A percentile compares a stretch with the other conserved stretches of the same genome.
These are phyloP conservation scores for Temnopleurus reevesii DNA, from an alignment of 53 echinoderm and acorn worm species.

Conservation along the genomic window DNA sequence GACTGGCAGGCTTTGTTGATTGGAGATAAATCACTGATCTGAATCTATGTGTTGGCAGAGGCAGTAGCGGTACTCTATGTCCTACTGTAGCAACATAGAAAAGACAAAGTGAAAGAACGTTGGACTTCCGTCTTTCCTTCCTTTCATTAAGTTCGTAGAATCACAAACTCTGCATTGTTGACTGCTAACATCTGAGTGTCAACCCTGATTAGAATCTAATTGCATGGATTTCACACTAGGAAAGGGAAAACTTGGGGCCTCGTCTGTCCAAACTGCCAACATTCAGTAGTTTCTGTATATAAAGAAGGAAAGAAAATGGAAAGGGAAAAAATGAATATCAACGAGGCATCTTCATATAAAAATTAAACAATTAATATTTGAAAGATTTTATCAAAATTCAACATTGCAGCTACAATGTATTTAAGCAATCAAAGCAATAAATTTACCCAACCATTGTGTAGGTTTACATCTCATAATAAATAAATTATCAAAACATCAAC, in stretches of 20 bases:
- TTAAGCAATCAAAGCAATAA: too few relatives aligned
- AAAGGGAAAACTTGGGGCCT: not conserved
- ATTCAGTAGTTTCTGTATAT: too few relatives aligned
- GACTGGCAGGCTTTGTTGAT: not conserved
- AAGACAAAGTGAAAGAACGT: not conserved
- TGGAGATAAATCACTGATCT: not conserved
- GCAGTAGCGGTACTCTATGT: not conserved
- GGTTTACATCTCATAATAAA: too few relatives aligned
- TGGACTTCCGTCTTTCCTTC: constrained; percentile 3
- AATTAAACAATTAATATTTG: too few relatives aligned
- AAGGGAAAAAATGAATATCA: too few relatives aligned
- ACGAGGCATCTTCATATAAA: too few relatives aligned
- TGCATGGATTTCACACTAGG: not conserved
- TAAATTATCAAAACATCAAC: too few relatives aligned
- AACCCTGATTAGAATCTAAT: not conserved
- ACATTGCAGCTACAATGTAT: too few relatives aligned
- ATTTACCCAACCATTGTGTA: too few relatives aligned
- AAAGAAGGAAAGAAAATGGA: too few relatives aligned
- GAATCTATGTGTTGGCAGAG: not conserved
- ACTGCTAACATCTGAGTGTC: not conserved
- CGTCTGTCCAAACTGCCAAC: too few relatives aligned
- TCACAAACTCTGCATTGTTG: not conserved
- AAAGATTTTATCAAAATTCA: too few relatives aligned
- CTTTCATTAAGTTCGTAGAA: not conserved
- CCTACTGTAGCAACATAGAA: not conserved